phyloP scores from a whole-genome alignment of 1,140 invertebrate species.

The Ridgeia piscesae region DNA sequence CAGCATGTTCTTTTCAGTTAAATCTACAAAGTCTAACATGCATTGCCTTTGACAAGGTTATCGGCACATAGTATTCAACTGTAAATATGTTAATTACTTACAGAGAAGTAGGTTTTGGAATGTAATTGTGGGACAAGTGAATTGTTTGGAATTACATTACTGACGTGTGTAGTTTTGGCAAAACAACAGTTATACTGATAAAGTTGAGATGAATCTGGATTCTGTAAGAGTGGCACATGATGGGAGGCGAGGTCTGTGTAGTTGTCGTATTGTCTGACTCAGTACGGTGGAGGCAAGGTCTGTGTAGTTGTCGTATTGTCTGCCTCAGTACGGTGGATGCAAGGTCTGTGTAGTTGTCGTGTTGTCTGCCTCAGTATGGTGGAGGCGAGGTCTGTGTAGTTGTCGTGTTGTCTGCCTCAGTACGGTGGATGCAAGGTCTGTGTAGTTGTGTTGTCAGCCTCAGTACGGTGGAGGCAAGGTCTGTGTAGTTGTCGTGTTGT shows the following conservation, averaged over 20 bases:
- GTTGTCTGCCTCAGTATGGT: conserved; percentile 25
- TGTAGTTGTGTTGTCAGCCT: background rate
- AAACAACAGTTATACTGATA: no score
- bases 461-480: conserved; percentile 29
- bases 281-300: conserved; percentile 28
- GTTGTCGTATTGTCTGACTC: background rate
- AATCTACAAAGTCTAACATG: no score
- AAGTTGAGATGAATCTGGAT: no score
- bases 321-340: conserved; percentile 29
- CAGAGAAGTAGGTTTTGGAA: no score
- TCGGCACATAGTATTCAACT: no score
- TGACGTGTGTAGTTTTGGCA: no score
- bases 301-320: background rate
- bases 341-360: background rate
- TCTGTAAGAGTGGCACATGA: no score
- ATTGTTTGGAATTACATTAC: no score
- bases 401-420: background rate
- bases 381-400: conserved; percentile 25
- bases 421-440: conserved; percentile 27
- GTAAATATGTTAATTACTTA: no score
- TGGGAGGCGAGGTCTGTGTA: background rate
- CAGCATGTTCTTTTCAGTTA: no score
- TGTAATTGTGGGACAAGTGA: no score
- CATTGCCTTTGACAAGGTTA: no score
- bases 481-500: background rate